These are phyloP conservation scores for Nephrocerus scutellatus DNA, from an alignment of 2,888 invertebrate genomes.

Conservation along the genomic window DNA sequence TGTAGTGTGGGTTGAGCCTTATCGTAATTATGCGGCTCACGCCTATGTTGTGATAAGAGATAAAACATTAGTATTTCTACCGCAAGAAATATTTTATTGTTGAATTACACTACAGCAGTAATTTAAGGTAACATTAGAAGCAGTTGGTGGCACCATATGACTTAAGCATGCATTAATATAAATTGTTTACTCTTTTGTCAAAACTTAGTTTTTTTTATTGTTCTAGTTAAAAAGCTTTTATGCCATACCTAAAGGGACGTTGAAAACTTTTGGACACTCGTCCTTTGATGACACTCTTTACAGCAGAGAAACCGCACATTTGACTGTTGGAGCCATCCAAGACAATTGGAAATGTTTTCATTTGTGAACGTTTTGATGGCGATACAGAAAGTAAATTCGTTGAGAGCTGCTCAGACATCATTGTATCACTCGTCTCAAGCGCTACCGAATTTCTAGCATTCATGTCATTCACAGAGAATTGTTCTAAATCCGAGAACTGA, in stretches of 20 bases:
- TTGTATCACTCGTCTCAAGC: constrained; percentile 15
- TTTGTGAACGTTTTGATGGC: constrained; percentile 16
- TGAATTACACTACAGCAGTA: background rate
- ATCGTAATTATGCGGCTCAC: constrained; percentile 48
- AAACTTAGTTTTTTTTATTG: too few species aligned
- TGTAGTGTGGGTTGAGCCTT: constrained; percentile 48
- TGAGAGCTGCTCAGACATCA: constrained; percentile 12
- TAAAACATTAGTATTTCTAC: constrained; percentile 4
- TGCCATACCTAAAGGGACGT: constrained; percentile 36
- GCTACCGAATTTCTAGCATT: constrained; percentile 10
- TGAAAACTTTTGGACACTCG: constrained; percentile 41
- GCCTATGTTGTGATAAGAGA: constrained; percentile 24
- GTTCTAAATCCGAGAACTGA: constrained; percentile 36
- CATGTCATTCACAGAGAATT: constrained; percentile 23
- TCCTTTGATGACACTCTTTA: constrained; percentile 43
- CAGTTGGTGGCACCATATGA: too few species aligned
- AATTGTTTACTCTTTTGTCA: too few species aligned
- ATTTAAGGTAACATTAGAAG: too few species aligned
- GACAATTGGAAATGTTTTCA: constrained; percentile 29
- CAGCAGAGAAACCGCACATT: constrained; percentile 15
- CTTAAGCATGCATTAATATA: too few species aligned
- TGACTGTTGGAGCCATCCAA: constrained; percentile 15
- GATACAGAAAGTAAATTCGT: constrained; percentile 1
- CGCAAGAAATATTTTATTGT: background rate
- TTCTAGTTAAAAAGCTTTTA: too few species aligned